Conservation (phyloP, 2,888 invertebrate genomes). For the Lithophane semibrunnea region DNA sequence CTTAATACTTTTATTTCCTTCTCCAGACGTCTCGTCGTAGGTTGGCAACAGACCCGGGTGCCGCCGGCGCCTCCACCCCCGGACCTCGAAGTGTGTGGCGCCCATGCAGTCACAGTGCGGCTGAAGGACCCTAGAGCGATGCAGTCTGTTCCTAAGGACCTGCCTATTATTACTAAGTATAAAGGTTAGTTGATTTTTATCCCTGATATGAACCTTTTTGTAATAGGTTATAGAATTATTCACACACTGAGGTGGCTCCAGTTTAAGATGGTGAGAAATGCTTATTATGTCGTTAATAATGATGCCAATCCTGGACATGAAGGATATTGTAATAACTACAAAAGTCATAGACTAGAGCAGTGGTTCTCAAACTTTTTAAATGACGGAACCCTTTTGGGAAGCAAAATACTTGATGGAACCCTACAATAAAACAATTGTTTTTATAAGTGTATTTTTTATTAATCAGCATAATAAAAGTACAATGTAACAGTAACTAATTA, state of each 20-base stretch:
- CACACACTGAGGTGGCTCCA: neutral
- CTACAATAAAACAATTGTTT: too few species aligned
- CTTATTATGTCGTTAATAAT: neutral
- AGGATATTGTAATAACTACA: neutral
- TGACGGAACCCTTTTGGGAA: too few species aligned
- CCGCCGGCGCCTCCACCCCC: conserved; percentile 96
- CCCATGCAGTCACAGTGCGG: conserved; percentile 92
- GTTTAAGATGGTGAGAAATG: neutral
- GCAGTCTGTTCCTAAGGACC: conserved; percentile 94
- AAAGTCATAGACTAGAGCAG: neutral
- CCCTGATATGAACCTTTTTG: too few species aligned
- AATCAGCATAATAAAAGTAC: too few species aligned
- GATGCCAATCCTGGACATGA: neutral
- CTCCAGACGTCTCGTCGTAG: conserved; percentile 92
- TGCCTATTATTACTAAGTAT: conserved; percentile 96
- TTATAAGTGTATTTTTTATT: too few species aligned
- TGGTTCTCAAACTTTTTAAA: too few species aligned
- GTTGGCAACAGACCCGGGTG: conserved; percentile 96
- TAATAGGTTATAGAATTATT: neutral
- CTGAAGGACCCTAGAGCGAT: conserved; percentile 92
- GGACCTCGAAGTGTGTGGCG: conserved; percentile 94
- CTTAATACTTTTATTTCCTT: neutral
- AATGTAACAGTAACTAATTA: too few species aligned
- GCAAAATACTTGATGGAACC: too few species aligned
- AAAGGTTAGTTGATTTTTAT: conserved; percentile 91